A percentile compares a stretch with the other conserved stretches of the same genome.
Conservation (phyloP, 2,113 vertebrate species). For the Dendropsophus ebraccatus region DNA sequence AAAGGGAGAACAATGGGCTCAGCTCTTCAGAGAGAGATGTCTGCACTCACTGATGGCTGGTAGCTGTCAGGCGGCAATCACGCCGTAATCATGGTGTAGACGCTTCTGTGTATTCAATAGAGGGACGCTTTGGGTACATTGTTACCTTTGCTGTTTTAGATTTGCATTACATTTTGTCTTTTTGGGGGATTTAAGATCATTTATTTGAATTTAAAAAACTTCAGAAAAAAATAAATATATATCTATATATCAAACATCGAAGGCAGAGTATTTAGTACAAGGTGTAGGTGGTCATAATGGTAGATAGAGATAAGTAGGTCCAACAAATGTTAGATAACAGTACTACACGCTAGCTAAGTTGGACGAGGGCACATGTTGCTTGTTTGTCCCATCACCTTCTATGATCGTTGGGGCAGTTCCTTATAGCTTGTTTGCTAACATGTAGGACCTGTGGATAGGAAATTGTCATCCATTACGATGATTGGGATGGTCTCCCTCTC, state of each 20-base stretch:
- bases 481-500: too few species aligned
- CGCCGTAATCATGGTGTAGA: background rate
- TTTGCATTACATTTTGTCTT: background rate
- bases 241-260: background rate
- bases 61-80: constrained; percentile 24
- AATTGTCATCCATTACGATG: too few species aligned
- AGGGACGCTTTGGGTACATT: background rate
- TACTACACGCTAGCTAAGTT: too few species aligned
- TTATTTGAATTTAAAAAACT: too few species aligned
- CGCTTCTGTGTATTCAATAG: background rate
- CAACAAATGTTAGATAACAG: too few species aligned
- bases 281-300: background rate
- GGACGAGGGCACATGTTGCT: too few species aligned
- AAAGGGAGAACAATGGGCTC: constrained; percentile 10
- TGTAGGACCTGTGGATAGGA: too few species aligned
- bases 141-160: background rate
- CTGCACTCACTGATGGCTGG: background rate
- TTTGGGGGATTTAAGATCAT: background rate
- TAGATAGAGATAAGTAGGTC: background rate
- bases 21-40: background rate
- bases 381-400: too few species aligned
- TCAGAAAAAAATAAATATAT: too few species aligned
- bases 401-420: too few species aligned
- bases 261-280: background rate
- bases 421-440: too few species aligned